These are phyloP conservation scores for Tipula vernalis DNA, from an alignment of 2,888 invertebrate species.

Conservation along the genomic window DNA sequence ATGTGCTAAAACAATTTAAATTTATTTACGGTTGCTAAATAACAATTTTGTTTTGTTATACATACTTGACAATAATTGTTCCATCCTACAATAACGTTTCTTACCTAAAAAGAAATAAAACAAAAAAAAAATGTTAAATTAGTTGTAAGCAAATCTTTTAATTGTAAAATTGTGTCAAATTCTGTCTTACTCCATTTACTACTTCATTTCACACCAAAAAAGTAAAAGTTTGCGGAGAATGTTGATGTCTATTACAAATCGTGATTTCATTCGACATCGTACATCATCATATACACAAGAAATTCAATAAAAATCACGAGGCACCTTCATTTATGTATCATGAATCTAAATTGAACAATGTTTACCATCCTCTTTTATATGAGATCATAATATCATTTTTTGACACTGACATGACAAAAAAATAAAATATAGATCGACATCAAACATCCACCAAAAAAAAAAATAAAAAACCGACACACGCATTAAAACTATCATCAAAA, in stretches of 20 bases:
- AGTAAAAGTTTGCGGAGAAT: neutral
- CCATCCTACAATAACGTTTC: neutral
- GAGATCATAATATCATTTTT: neutral
- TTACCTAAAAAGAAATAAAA: neutral
- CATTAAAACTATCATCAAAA: neutral
- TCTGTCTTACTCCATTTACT: neutral
- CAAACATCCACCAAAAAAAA: neutral
- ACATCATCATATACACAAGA: neutral
- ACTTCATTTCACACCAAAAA: neutral
- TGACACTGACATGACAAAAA: neutral
- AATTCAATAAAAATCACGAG: neutral
- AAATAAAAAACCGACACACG: neutral
- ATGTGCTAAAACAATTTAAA: neutral
- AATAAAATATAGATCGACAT: neutral
- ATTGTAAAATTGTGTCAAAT: neutral
- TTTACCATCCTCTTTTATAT: neutral
- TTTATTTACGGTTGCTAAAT: neutral
- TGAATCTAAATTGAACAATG: neutral
- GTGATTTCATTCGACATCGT: neutral
- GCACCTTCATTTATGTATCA: neutral
- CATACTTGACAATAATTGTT: neutral
- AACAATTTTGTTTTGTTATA: neutral
- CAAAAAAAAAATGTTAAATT: neutral
- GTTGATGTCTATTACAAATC: neutral
- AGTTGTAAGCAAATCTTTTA: neutral